Base-by-base conservation (phyloP, 2,797 vertebrate species). In the Notolabrus celidotus region DNA sequence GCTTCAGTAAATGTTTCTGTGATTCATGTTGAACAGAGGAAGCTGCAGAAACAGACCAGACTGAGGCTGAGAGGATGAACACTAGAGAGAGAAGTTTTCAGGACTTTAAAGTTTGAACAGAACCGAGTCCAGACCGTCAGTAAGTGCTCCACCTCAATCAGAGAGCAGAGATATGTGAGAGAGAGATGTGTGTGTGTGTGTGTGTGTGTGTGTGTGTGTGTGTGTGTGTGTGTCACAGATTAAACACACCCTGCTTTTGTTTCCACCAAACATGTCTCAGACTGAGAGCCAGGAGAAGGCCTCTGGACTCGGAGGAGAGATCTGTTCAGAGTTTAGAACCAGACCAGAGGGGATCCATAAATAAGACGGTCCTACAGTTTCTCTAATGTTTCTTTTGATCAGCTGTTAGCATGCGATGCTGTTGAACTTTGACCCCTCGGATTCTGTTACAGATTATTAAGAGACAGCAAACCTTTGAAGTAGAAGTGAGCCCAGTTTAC, bases 221-320 rank as follows among this genome's bases (percentile, higher is more conserved):
- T n/a, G n/a, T n/a, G n/a, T n/a, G n/a, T 75, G 66, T 57, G 57
- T 62, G 71, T 87, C 47, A n/a, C n/a, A 83, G 81, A 82, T 88
- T 58, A 69, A 65, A 46, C 74, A 58, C 72, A 71, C 49, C 59
- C 58, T 50, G 64, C 56, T 63, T 76, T 82, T 84, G 61, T 81
- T 89, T 78, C 11, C 58, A 67, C 84, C 74, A 75, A 76, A 85
- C 72, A 80, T 65, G 57, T 79, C 55, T 68, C 57, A 67, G 74
- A 56, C 41, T 46, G 68, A 63, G 50, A 53, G 71, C 62, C 70
- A 58, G 71, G 53, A 67, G 83, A 50, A 9, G 14, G n/a, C 63
- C 49, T 57, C 39, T 59, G 74, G 65, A 80, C 67, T 41, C 60
- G 67, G 49, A 29, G 50, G 64, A 41, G 41, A 71, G 46, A 76